Base-by-base conservation (phyloP, 2,113 vertebrate species). In the Ovibos moschatus region DNA sequence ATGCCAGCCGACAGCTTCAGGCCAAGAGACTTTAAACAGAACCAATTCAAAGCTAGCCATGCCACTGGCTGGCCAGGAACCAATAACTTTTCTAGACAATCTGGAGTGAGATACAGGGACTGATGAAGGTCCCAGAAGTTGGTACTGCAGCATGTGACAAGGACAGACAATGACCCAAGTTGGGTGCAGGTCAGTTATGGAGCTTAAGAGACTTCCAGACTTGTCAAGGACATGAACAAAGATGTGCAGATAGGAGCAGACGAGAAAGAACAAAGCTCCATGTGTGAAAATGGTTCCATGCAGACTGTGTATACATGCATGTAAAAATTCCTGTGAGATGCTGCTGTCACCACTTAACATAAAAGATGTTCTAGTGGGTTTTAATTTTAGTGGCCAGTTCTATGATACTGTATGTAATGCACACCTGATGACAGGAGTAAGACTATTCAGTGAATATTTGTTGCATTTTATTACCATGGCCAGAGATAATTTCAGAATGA, bases 391-490 rank as follows among this genome's bases (percentile, higher is more conserved):
- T 99, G 98, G 99, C 99, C 99, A 99, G 99, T 99, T 99, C 99
- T 99, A 99, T 99, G 99, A 99, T 99, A 99, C 99, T 99, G 99
- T 99, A 99, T 99, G 99, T 99, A 99, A 99, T 99, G 99, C 99
- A 99, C 99, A 99, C 99, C 99, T 99, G 99, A 99, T 99, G 99
- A 99, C 99, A 99, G 98, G 99, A 99, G 99, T 98, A 98, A 98
- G 99, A 99, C 99, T 99, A 99, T 99, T 99, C 99, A 99, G 99
- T 99, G 99, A 99, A 99, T 99, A 99, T 99, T 99, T 99, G 99
- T 99, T 99, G 99, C 99, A 99, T 99, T 99, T 99, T 99, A 99
- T 99, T 99, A 99, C 99, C 99, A 99, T 99, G 99, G 99, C 99
- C 99, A 99, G 99, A 99, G 98, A 99, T 99, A 98, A 99, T 99